phyloP scores from a whole-genome alignment of 2,113 vertebrate species.

The Amphilophus citrinellus region DNA sequence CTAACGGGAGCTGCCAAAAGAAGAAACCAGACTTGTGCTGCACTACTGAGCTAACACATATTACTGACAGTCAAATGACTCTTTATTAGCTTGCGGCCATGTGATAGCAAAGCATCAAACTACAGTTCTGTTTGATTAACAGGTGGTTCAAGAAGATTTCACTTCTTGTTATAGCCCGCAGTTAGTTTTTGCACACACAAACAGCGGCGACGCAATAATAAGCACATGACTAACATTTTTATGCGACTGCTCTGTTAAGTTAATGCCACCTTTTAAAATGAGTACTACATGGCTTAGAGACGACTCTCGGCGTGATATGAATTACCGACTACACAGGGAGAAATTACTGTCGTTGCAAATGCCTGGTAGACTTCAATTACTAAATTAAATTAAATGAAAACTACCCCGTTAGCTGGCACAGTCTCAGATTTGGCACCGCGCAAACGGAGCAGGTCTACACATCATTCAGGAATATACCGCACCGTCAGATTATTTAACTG shows the following conservation, averaged over 20 bases:
- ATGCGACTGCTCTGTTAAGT: background rate
- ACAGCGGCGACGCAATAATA: background rate
- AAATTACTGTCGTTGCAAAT: accelerated
- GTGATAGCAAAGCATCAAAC: accelerated
- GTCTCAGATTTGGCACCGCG: background rate
- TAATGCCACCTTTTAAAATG: background rate
- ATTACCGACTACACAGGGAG: background rate
- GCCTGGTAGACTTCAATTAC: background rate
- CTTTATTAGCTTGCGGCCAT: too few species aligned
- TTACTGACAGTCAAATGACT: too few species aligned
- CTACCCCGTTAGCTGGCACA: background rate
- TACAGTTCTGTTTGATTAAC: background rate
- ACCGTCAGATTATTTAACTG: accelerated
- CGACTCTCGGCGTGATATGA: background rate
- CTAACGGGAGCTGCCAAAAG: background rate
- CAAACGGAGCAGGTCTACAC: background rate
- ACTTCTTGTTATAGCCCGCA: background rate
- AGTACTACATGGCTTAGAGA: accelerated
- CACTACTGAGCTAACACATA: too few species aligned
- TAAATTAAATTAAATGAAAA: background rate
- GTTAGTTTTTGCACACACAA: background rate
- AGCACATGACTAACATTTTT: background rate
- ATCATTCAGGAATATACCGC: accelerated
- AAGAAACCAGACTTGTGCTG: background rate
- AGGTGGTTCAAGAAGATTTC: background rate